Evolutionary conservation across 2,797 vertebrate genomes (phyloP).

Genomic region (Carapus acus): DNA sequence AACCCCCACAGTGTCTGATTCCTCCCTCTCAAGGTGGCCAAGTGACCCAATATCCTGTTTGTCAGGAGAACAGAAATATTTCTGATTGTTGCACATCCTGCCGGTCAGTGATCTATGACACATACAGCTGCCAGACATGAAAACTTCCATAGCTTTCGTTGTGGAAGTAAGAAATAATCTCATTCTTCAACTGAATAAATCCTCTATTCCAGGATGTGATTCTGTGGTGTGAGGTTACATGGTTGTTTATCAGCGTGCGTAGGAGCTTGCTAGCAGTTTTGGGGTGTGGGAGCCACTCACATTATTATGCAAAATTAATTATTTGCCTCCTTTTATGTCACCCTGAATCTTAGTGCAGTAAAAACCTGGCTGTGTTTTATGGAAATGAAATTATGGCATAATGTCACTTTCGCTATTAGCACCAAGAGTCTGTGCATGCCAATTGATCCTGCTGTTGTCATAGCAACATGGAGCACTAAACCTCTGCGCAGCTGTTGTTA

Average conservation of each 20-base stretch:
- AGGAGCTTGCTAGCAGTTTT: constrained; percentile 46
- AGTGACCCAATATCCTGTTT: constrained; percentile 67
- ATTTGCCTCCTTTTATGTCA: constrained; percentile 53
- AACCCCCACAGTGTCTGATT: constrained; percentile 30
- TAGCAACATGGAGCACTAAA: constrained; percentile 77
- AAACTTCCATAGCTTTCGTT: constrained; percentile 51
- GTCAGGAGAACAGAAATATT: constrained; percentile 58
- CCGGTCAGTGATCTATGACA: constrained; percentile 58
- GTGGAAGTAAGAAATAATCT: constrained; percentile 45
- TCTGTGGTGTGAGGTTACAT: constrained; percentile 37
- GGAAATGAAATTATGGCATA: constrained; percentile 71
- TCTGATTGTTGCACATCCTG: constrained; percentile 67
- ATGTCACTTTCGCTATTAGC: constrained; percentile 76
- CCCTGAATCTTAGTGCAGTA: constrained; percentile 47
- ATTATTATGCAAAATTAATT: constrained; percentile 61
- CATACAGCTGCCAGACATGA: constrained; percentile 50
- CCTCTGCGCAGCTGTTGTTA: constrained; percentile 78
- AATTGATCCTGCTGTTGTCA: constrained; percentile 77
- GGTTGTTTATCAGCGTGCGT: constrained; percentile 40
- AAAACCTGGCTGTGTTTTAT: constrained; percentile 65
- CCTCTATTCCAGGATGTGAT: constrained; percentile 28
- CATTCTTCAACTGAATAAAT: constrained; percentile 22
- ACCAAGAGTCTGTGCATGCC: constrained; percentile 67
- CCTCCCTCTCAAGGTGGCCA: constrained; percentile 45
- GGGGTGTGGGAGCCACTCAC: constrained; percentile 29